Evolutionary conservation across 2,113 vertebrate species (phyloP), one percentile per base, ranked within the genome.

Genomic region (Alethe castanea): DNA sequence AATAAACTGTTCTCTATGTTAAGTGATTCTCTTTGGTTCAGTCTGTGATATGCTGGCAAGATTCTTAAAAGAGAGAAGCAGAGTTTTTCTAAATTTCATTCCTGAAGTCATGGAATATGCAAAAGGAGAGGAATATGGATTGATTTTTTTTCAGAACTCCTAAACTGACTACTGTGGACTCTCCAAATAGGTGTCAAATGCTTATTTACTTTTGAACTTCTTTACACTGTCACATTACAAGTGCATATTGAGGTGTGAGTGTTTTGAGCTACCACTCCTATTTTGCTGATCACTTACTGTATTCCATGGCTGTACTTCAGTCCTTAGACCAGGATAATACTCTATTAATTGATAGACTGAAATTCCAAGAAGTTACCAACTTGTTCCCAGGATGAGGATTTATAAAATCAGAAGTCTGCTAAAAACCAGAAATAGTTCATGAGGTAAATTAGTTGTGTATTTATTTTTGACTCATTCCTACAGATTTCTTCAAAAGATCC

Each of bases 1-100:
- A 96, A 97, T 93, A 94, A 94, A 71, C 69, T 85, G 42, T 90
- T 94, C 79, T 95, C 86, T 92, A 19, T 94, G 94, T 96, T 92
- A 95, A 93, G 42, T 71, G 82, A 79, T 93, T 88, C 92, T 96
- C 80, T 96, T 82, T 86, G 76, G 40, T 80, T 69, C 77, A 59
- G 35, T 69, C 86, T 94, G 74, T 91, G 81, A 85, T 96, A 69
- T 3, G 17, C 90, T 94, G 71, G 26, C 95, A 80, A 85, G 57
- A 77, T 44, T 91, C 38, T 95, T 88, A 26, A 48, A 94, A 81
- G 85, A 95, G 72, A 91, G 92, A 44, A 61, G 78, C 45, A 66
- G 48, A 67, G 57, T 1, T 36, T 91, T 86, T 85, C 50, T 5
- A 36, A 47, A 81, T 73, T 87, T 91, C 86, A 81, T 86, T 95